Evolutionary conservation across 2,888 invertebrate genomes (phyloP), one percentile per base, ranked within the genome.

Genomic region (Melinopterus prodromus): DNA sequence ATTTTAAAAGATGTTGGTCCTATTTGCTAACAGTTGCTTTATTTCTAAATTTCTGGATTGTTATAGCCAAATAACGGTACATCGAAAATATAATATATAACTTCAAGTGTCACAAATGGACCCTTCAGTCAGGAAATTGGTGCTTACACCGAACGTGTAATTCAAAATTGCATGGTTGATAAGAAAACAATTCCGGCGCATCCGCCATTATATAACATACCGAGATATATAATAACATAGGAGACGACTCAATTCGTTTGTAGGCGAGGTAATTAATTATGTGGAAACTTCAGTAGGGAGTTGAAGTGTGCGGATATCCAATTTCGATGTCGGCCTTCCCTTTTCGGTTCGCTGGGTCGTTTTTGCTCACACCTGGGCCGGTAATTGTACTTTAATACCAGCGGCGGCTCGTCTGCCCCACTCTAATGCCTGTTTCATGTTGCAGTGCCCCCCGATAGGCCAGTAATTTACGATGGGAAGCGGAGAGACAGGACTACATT

Each of bases 391-490:
- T 53, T 53, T 53, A 53, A 53, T 53, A 53, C 53, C 53, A 53
- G 53, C 53, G 53, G 53, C 53, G 7, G 53, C 53, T 53, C 53
- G 53, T 12, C 12, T 53, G 53, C 53, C 53, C 53, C 85, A 69
- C 69, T 74, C 77, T 79, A 77, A 79, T 79, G 77, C 71, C 71
- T 80, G 76, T 86, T 86, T 87, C 86, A 88, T 85, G 85, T 92
- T 91, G 71, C 92, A 96, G 97, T 96, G 85, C 96, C 96, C 86
- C 96, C 96, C 76, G 94, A 94, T 86, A 92, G 93, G 87, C 96
- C 96, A 78, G 93, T 95, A 85, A 96, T 97, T 90, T 95, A 93
- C 88, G 96, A 96, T 87, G 94, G 94, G 75, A 94, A 94, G 86
- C 91, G 94, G 86, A 92, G 95, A 88, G 95, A 96, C 87, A 92